These are phyloP conservation scores for Nannoperca australis DNA, from an alignment of 2,797 vertebrate species.

Conservation along the genomic window DNA sequence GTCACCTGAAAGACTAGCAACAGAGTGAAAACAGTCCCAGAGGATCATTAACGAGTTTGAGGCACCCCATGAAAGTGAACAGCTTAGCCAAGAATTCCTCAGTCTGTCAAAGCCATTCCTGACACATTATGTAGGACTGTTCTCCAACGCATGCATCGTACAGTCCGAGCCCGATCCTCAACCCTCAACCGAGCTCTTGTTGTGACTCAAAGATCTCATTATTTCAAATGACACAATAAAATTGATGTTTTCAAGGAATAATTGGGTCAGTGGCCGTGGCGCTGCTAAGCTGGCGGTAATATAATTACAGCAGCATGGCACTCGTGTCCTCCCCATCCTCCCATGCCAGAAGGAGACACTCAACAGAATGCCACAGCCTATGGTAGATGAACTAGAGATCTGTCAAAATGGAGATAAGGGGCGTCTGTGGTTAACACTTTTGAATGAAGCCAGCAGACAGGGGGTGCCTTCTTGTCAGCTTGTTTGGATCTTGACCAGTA, in stretches of 20 bases:
- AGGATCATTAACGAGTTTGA: conserved; percentile 44
- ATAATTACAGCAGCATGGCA: conserved; percentile 71
- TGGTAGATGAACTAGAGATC: conserved; percentile 72
- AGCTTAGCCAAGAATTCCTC: conserved; percentile 32
- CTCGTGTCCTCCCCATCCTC: conserved; percentile 45
- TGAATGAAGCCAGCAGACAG: conserved; percentile 66
- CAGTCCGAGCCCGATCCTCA: conserved; percentile 6
- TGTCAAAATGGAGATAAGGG: conserved; percentile 69
- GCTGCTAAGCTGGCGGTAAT: conserved; percentile 69
- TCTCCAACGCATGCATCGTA: conserved; percentile 17
- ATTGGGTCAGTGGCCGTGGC: conserved; percentile 67
- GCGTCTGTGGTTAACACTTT: conserved; percentile 73
- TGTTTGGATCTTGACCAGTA: conserved; percentile 60
- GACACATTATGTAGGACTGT: conserved; percentile 45
- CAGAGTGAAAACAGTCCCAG: conserved; percentile 39
- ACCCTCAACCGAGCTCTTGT: conserved; percentile 61
- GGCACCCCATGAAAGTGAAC: conserved; percentile 39
- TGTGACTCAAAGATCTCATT: conserved; percentile 73
- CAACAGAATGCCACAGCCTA: conserved; percentile 55
- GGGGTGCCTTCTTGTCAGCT: conserved; percentile 61
- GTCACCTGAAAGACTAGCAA: conserved; percentile 41
- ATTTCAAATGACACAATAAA: conserved; percentile 69
- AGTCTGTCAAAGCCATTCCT: conserved; percentile 63
- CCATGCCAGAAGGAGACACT: conserved; percentile 58
- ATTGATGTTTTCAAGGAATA: conserved; percentile 66